phyloP scores from a whole-genome alignment of 1,140 invertebrate genomes.

The Neodiprion lecontei region DNA sequence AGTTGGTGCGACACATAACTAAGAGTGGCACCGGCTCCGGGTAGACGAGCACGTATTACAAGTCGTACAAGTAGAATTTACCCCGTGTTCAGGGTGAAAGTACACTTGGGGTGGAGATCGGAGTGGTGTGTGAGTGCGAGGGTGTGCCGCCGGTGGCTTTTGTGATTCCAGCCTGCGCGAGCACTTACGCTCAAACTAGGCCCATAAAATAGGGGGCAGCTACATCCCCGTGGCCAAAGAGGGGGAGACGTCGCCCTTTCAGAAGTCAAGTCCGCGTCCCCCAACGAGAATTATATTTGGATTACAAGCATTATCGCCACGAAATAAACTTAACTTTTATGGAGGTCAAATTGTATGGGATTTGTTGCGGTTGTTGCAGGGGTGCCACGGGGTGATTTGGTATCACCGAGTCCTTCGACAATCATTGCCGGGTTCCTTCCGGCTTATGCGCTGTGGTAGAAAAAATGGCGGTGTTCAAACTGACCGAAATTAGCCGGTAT shows the following conservation, averaged over 20 bases:
- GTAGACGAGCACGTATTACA: too few relatives aligned
- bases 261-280: background rate
- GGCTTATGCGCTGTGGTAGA: too few relatives aligned
- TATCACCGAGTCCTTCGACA: too few relatives aligned
- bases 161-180: background rate
- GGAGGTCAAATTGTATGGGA: conserved; percentile 5
- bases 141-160: background rate
- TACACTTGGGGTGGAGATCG: too few relatives aligned
- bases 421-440: too few relatives aligned
- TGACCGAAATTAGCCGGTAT: too few relatives aligned
- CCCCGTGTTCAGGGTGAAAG: too few relatives aligned
- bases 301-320: conserved; percentile 5
- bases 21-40: too few relatives aligned
- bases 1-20: too few relatives aligned
- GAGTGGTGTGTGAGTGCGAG: too few relatives aligned
- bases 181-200: background rate
- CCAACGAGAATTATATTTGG: background rate
- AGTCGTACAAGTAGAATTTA: too few relatives aligned
- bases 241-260: background rate
- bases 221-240: background rate
- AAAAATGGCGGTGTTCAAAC: too few relatives aligned
- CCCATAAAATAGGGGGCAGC: background rate
- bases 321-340: conserved; percentile 8
- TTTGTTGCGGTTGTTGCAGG: background rate
- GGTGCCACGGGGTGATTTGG: background rate